phyloP scores from a whole-genome alignment of 1,140 invertebrate genomes.

The Prorops nasuta region DNA sequence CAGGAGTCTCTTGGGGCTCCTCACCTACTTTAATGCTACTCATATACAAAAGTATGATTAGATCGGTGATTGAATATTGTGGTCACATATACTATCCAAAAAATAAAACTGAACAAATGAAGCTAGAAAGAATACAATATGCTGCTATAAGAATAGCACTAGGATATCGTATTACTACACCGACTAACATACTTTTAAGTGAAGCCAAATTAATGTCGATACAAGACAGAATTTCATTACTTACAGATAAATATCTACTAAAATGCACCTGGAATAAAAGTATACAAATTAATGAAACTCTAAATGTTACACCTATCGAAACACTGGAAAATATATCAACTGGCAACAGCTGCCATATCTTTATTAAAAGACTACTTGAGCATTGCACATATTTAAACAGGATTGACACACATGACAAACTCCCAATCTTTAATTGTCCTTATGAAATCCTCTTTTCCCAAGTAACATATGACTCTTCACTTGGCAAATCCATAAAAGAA shows the following conservation, averaged over 20 bases:
- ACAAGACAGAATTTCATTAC: background rate
- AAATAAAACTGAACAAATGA: background rate
- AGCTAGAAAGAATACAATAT: constrained; percentile 7
- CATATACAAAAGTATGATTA: constrained; percentile 1
- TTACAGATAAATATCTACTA: background rate
- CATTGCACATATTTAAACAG: too few relatives aligned
- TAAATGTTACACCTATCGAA: too few relatives aligned
- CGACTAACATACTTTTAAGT: constrained; percentile 6
- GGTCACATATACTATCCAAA: background rate
- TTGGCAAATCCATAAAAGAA: too few relatives aligned
- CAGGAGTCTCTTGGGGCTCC: background rate
- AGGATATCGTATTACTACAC: constrained; percentile 7
- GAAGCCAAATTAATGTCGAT: constrained; percentile 5
- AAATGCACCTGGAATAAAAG: background rate
- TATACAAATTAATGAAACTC: background rate
- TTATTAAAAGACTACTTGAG: too few relatives aligned
- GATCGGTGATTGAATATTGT: background rate
- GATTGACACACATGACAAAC: too few relatives aligned
- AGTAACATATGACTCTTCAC: too few relatives aligned
- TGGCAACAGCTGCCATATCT: too few relatives aligned
- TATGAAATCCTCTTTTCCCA: too few relatives aligned
- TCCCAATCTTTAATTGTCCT: too few relatives aligned
- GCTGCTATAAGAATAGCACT: constrained; percentile 6
- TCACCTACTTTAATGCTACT: background rate
- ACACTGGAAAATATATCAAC: too few relatives aligned